A percentile compares a stretch with the other conserved stretches of the same genome.
These are phyloP conservation scores for Lordiphosa collinella DNA, from an alignment of 1,140 invertebrate species.

Conservation along the genomic window DNA sequence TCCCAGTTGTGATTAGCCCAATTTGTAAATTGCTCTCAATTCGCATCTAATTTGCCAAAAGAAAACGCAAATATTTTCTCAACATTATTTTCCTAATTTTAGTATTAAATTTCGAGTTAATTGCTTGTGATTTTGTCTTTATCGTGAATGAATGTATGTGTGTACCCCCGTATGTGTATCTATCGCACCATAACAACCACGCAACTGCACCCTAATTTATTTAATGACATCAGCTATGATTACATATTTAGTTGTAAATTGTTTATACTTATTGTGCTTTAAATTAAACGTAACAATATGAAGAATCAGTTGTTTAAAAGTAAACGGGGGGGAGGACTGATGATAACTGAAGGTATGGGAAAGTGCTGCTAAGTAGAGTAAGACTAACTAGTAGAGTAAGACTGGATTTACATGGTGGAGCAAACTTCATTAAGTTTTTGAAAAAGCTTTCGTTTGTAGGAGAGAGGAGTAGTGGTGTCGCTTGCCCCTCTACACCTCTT, in stretches of 20 bases:
- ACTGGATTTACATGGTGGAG: too few species aligned
- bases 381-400: too few species aligned
- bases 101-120: slow-evolving; percentile 48
- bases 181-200: slow-evolving; percentile 3
- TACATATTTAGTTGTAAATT: slow-evolving; percentile 4
- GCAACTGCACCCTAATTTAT: not conserved
- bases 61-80: slow-evolving; percentile 7
- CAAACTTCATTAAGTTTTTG: too few species aligned
- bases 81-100: slow-evolving; percentile 38
- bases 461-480: too few species aligned
- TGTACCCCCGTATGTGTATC: not conserved
- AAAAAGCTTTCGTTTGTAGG: too few species aligned
- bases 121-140: slow-evolving; percentile 30
- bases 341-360: too few species aligned
- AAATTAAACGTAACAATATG: slow-evolving; percentile 5
- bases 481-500: too few species aligned
- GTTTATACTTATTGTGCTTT: slow-evolving; percentile 13
- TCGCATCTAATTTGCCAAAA: slow-evolving; percentile 46
- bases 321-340: too few species aligned
- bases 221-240: too few species aligned
- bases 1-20: slow-evolving; percentile 32
- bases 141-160: not conserved
- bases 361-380: too few species aligned
- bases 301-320: too few species aligned
- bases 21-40: slow-evolving; percentile 43